Evolutionary conservation across 2,797 vertebrate species (phyloP).

Genomic region (Lerista edwardsae): DNA sequence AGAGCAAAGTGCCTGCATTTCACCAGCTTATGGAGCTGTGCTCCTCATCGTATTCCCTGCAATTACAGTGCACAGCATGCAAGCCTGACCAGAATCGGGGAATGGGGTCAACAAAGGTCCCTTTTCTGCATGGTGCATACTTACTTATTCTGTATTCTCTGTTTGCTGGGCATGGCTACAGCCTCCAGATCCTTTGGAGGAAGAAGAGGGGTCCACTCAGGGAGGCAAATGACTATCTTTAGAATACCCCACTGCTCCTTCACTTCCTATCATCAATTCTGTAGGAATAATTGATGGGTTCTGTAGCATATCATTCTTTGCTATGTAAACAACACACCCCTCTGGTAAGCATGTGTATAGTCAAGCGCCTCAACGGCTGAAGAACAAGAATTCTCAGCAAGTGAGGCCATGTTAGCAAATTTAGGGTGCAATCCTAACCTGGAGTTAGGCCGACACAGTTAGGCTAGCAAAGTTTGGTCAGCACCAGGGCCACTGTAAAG

Average conservation of each 20-base stretch:
- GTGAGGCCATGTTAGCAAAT: constrained; percentile 61
- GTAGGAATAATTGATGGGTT: constrained; percentile 53
- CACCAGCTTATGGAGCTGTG: too few relatives aligned
- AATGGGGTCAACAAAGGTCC: too few relatives aligned
- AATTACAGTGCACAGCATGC: too few relatives aligned
- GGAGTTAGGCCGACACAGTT: too few relatives aligned
- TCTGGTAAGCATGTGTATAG: constrained; percentile 29
- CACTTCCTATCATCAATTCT: constrained; percentile 18
- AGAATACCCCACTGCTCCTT: not conserved
- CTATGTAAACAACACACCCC: constrained; percentile 47
- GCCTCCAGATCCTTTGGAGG: not conserved
- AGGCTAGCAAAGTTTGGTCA: too few relatives aligned
- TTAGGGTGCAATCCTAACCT: too few relatives aligned
- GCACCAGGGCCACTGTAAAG: too few relatives aligned
- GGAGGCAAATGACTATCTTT: accelerated
- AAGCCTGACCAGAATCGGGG: too few relatives aligned
- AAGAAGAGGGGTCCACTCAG: not conserved
- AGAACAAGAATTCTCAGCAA: constrained; percentile 55
- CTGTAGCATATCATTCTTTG: constrained; percentile 48
- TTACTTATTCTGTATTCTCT: not conserved
- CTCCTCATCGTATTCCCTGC: too few relatives aligned
- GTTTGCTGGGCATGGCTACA: not conserved
- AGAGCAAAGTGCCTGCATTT: too few relatives aligned
- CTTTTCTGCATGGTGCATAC: not conserved
- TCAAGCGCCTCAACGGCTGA: constrained; percentile 44